These are phyloP conservation scores for Sebastes hubbsi DNA, from an alignment of 2,797 vertebrate species.

Conservation along the genomic window DNA sequence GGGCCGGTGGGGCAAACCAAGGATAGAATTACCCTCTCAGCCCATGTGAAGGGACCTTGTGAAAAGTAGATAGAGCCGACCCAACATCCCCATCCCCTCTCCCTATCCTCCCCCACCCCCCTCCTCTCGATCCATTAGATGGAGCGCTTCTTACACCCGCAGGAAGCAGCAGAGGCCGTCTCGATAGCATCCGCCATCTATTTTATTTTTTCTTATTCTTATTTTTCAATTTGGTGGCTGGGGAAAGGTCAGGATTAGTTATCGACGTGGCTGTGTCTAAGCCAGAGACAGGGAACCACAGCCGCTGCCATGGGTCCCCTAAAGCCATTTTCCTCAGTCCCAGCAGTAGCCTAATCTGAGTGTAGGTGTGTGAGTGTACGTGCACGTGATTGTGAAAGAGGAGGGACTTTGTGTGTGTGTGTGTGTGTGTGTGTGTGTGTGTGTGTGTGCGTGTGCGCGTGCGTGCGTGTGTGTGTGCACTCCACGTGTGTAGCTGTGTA, in stretches of 20 bases:
- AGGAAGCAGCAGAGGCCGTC: slow-evolving; percentile 69
- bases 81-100: slow-evolving; percentile 40
- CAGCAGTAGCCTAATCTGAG: slow-evolving; percentile 73
- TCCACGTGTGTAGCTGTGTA: slow-evolving; percentile 13
- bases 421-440: background rate
- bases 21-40: slow-evolving; percentile 61
- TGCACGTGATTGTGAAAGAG: slow-evolving; percentile 7
- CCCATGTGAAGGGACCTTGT: slow-evolving; percentile 60
- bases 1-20: slow-evolving; percentile 38
- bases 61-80: slow-evolving; percentile 60
- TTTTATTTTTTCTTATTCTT: slow-evolving; percentile 85
- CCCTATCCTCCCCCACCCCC: background rate
- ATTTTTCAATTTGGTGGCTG: slow-evolving; percentile 85
- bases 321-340: slow-evolving; percentile 79
- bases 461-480: slow-evolving; percentile 6
- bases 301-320: slow-evolving; percentile 71
- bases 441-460: slow-evolving; percentile 52
- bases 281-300: slow-evolving; percentile 74
- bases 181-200: slow-evolving; percentile 83
- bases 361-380: slow-evolving; percentile 43
- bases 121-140: slow-evolving; percentile 78
- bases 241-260: slow-evolving; percentile 88
- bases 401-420: too few species aligned
- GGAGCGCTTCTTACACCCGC: slow-evolving; percentile 68
- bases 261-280: slow-evolving; percentile 83